These are phyloP conservation scores for Slavum lentiscoides DNA, from an alignment of 2,888 invertebrate genomes.

Conservation along the genomic window DNA sequence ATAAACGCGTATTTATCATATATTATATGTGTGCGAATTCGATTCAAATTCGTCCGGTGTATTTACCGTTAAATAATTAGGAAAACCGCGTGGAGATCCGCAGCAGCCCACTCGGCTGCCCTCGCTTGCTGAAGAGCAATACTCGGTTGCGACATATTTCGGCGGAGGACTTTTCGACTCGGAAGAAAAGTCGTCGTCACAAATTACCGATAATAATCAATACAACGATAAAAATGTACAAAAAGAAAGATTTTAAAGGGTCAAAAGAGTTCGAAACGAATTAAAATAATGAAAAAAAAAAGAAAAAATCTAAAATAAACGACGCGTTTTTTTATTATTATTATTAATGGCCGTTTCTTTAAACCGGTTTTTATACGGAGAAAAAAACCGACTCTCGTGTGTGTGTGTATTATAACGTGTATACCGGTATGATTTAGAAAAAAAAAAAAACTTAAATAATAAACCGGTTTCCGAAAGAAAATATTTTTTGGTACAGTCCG, in stretches of 20 bases:
- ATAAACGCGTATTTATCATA: too few relatives aligned
- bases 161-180: too few relatives aligned
- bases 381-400: constrained; percentile 18
- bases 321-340: constrained; percentile 10
- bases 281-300: constrained; percentile 46
- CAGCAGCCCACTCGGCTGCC: too few relatives aligned
- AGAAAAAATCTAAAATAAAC: constrained; percentile 13
- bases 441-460: constrained; percentile 26
- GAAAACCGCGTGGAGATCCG: too few relatives aligned
- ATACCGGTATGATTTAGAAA: not conserved
- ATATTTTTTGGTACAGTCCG: constrained; percentile 46
- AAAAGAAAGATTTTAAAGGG: constrained; percentile 2
- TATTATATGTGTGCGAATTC: too few relatives aligned
- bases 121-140: too few relatives aligned
- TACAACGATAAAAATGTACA: constrained; percentile 3
- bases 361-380: constrained; percentile 36
- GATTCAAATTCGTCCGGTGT: too few relatives aligned
- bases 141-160: too few relatives aligned
- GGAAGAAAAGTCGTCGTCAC: too few relatives aligned
- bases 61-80: too few relatives aligned
- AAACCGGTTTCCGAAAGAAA: constrained; percentile 51
- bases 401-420: not conserved
- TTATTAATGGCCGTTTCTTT: constrained; percentile 42
- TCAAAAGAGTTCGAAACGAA: constrained; percentile 46
- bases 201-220: not conserved